phyloP scores from a whole-genome alignment of 2,888 invertebrate genomes.

The Exephanes ischioxanthus region DNA sequence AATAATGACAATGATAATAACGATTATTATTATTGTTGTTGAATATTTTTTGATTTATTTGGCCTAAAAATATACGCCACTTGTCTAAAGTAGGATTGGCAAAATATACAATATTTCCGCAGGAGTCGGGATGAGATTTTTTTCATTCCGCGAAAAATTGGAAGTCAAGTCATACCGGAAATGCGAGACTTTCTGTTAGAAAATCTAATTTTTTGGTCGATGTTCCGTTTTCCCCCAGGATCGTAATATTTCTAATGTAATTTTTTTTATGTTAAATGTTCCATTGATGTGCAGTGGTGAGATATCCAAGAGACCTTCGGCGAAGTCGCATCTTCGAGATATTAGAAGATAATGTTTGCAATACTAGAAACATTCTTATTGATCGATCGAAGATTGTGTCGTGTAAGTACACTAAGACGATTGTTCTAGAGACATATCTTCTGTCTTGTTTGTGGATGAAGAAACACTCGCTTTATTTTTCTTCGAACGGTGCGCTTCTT shows the following conservation, averaged over 20 bases:
- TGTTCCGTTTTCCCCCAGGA: neutral
- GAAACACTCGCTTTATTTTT: neutral
- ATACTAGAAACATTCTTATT: constrained; percentile 33
- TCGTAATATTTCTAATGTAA: neutral
- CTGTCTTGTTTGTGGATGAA: neutral
- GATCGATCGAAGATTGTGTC: constrained; percentile 5
- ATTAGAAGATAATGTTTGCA: neutral
- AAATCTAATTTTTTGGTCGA: neutral
- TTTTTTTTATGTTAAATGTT: neutral
- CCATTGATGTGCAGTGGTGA: neutral
- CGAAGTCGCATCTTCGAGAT: neutral
- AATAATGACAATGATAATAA: too few species aligned
- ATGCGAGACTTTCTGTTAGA: too few species aligned
- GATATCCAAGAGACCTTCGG: neutral
- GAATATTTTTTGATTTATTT: neutral
- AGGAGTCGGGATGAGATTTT: too few species aligned
- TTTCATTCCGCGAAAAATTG: too few species aligned
- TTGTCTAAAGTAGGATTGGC: too few species aligned
- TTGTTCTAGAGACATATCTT: neutral
- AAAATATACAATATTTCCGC: too few species aligned
- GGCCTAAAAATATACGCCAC: too few species aligned
- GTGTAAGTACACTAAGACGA: constrained; percentile 11
- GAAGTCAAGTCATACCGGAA: too few species aligned
- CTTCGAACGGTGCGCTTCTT: neutral
- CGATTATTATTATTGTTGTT: neutral